Percentiles rank a stretch among this genome's conserved stretches.
These are phyloP conservation scores for Spinibarbus caldwelli DNA, from an alignment of 2,797 vertebrate species.

Conservation along the genomic window DNA sequence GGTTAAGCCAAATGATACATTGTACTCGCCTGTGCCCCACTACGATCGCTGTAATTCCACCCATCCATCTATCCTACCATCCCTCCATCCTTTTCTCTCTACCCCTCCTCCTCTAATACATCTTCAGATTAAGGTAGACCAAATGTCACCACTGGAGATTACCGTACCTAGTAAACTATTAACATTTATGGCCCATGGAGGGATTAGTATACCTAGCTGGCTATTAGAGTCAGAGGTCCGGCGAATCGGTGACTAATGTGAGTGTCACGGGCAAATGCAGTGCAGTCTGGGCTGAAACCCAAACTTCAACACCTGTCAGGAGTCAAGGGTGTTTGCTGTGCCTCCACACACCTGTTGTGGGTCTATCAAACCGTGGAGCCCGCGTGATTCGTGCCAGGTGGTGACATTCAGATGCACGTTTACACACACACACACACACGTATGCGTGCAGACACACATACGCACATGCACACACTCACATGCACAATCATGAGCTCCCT, in stretches of 20 bases:
- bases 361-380: slow-evolving; percentile 77
- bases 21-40: slow-evolving; percentile 85
- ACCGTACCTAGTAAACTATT: slow-evolving; percentile 90
- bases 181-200: slow-evolving; percentile 79
- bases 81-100: slow-evolving; percentile 39
- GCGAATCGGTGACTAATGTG: slow-evolving; percentile 76
- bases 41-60: slow-evolving; percentile 88
- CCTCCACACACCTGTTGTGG: slow-evolving; percentile 86
- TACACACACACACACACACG: neutral
- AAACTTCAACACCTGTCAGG: slow-evolving; percentile 88
- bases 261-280: slow-evolving; percentile 54
- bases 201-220: slow-evolving; percentile 91
- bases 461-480: slow-evolving; percentile 5
- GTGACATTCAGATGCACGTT: slow-evolving; percentile 59
- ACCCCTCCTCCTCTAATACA: slow-evolving; percentile 80
- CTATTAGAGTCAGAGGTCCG: slow-evolving; percentile 80
- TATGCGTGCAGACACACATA: neutral
- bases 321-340: slow-evolving; percentile 67
- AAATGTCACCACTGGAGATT: slow-evolving; percentile 93
- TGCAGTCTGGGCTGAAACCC: slow-evolving; percentile 80
- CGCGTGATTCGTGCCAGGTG: slow-evolving; percentile 81
- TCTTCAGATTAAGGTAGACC: slow-evolving; percentile 92
- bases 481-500: slow-evolving; percentile 45
- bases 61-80: slow-evolving; percentile 37
- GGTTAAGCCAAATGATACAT: slow-evolving; percentile 93